phyloP scores from a whole-genome alignment of 2,113 vertebrate genomes.

The Lophius piscatorius region DNA sequence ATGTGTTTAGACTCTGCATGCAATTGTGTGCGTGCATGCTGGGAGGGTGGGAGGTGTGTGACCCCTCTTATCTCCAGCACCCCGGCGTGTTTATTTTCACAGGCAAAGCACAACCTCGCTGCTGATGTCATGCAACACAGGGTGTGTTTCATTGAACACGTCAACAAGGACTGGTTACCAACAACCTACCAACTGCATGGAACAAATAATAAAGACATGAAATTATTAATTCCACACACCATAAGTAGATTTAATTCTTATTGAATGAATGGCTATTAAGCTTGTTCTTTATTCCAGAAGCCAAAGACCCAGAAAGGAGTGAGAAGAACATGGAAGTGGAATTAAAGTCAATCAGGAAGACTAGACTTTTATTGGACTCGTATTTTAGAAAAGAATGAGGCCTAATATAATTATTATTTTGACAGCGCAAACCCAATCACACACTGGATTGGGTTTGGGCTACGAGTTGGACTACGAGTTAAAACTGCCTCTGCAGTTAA shows the following conservation, averaged over 20 bases:
- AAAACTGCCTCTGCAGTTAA: too few relatives aligned
- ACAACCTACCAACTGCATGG: conserved; percentile 31
- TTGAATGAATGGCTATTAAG: conserved; percentile 9
- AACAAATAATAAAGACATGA: conserved; percentile 55
- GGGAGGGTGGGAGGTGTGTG: conserved; percentile 39
- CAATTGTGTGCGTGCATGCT: conserved; percentile 6
- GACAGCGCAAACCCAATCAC: not conserved
- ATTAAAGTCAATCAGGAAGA: not conserved
- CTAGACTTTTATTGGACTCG: not conserved
- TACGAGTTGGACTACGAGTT: too few relatives aligned
- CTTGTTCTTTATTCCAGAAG: conserved; percentile 30
- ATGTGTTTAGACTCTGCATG: conserved; percentile 45
- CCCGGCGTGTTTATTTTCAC: conserved; percentile 74
- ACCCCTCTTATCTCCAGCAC: conserved; percentile 69
- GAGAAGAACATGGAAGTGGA: not conserved
- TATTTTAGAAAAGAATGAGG: not conserved
- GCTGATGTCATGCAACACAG: conserved; percentile 60
- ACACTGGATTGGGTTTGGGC: too few relatives aligned
- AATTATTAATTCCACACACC: conserved; percentile 41
- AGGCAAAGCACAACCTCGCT: conserved; percentile 33
- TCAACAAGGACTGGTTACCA: conserved; percentile 17
- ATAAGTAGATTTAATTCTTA: conserved; percentile 22
- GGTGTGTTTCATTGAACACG: conserved; percentile 44
- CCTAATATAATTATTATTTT: too few relatives aligned
- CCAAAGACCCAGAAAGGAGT: not conserved